phyloP scores from a whole-genome alignment of 2,888 invertebrate genomes.

The Tinea pellionella region DNA sequence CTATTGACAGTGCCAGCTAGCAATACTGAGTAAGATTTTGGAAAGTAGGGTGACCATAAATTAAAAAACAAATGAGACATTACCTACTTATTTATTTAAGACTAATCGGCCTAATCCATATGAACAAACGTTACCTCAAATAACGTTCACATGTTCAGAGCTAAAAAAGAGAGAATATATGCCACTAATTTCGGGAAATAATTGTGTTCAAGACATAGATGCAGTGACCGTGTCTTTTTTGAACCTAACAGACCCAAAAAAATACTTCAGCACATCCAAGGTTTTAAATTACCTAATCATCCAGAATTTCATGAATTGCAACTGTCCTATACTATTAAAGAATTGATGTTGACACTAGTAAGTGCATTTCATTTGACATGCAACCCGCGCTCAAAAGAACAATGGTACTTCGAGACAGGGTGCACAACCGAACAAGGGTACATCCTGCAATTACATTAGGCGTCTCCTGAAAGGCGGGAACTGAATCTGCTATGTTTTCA shows the following conservation, averaged over 20 bases:
- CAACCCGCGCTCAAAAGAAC: constrained; percentile 12
- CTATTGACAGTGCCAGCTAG: constrained; percentile 13
- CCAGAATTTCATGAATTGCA: no score
- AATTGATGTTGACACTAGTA: neutral
- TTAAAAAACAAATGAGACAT: neutral
- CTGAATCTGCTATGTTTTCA: neutral
- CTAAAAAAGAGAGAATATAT: no score
- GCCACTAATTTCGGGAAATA: no score
- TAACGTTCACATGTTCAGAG: no score
- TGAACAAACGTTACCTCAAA: no score
- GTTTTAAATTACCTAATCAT: no score
- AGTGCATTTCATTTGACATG: constrained; percentile 13
- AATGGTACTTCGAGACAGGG: constrained; percentile 3
- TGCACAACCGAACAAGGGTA: neutral
- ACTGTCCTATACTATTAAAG: neutral
- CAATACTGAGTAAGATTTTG: constrained; percentile 12
- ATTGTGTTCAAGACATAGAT: no score
- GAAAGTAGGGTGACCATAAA: neutral
- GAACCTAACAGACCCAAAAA: no score
- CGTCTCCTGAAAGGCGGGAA: neutral
- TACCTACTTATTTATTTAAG: no score
- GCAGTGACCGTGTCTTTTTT: no score
- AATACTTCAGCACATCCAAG: no score
- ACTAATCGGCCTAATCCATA: no score
- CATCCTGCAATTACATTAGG: constrained; percentile 11